These are phyloP conservation scores for Parochlus steinenii DNA, from an alignment of 2,888 invertebrate species.

Conservation along the genomic window DNA sequence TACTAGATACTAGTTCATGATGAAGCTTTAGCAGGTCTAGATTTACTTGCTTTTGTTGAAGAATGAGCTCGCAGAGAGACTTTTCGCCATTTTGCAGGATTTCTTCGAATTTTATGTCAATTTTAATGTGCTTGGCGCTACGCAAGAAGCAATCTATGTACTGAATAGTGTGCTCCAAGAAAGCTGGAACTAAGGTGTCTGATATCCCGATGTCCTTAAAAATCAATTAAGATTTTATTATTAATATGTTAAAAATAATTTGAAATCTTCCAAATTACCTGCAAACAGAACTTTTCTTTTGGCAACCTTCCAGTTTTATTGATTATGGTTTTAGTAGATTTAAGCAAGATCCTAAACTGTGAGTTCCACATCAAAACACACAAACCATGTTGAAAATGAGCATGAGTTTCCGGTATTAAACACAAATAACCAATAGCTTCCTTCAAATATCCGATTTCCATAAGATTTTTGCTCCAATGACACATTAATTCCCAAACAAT, in stretches of 20 bases:
- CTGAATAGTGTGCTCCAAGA: slow-evolving; percentile 40
- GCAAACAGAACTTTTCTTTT: slow-evolving; percentile 65
- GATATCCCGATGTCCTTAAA: slow-evolving; percentile 24
- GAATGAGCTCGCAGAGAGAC: slow-evolving; percentile 59
- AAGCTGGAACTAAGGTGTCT: slow-evolving; percentile 33
- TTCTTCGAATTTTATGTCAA: slow-evolving; percentile 26
- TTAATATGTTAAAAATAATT: too few species aligned
- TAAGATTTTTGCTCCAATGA: slow-evolving; percentile 66
- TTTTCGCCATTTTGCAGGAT: slow-evolving; percentile 27
- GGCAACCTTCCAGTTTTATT: slow-evolving; percentile 73
- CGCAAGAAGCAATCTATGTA: slow-evolving; percentile 23
- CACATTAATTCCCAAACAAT: slow-evolving; percentile 85
- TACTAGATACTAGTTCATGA: slow-evolving; percentile 56
- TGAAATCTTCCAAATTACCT: slow-evolving; percentile 59
- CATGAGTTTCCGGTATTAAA: slow-evolving; percentile 25
- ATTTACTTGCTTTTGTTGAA: slow-evolving; percentile 58
- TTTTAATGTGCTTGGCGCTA: slow-evolving; percentile 23
- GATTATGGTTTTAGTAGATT: slow-evolving; percentile 54
- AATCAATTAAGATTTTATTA: too few species aligned
- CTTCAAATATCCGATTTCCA: slow-evolving; percentile 44
- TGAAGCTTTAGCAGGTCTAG: slow-evolving; percentile 63
- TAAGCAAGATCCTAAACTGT: slow-evolving; percentile 65
- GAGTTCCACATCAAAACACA: slow-evolving; percentile 79
- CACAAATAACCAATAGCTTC: slow-evolving; percentile 54
- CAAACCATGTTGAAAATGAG: slow-evolving; percentile 50